Evolutionary conservation across 2,888 invertebrate species (phyloP).

Genomic region (Congeria kusceri): DNA sequence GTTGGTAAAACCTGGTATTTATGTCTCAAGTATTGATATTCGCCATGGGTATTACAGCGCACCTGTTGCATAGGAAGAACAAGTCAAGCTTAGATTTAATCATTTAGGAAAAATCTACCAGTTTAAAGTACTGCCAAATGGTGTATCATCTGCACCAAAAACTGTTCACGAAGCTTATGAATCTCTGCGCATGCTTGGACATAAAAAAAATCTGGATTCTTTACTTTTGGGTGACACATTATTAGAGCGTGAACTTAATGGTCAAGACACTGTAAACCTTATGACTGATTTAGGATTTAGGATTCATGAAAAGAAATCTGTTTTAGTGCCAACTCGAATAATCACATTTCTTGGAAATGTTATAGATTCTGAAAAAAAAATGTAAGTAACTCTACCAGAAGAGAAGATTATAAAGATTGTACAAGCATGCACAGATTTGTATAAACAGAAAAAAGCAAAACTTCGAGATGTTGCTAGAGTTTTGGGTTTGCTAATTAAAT

Average conservation of each 20-base stretch:
- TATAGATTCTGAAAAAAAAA: slow-evolving; percentile 20
- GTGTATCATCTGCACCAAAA: slow-evolving; percentile 47
- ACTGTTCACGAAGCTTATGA: slow-evolving; percentile 29
- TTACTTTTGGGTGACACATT: too few species aligned
- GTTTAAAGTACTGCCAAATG: slow-evolving; percentile 58
- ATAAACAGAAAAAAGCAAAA: slow-evolving; percentile 2
- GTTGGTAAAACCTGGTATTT: slow-evolving; percentile 37
- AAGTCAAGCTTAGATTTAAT: slow-evolving; percentile 52
- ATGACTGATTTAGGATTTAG: too few species aligned
- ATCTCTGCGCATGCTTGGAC: slow-evolving; percentile 43
- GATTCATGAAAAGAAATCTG: too few species aligned
- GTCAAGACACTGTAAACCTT: too few species aligned
- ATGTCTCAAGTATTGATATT: slow-evolving; percentile 47
- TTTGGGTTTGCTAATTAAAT: slow-evolving; percentile 9
- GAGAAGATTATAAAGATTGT: slow-evolving; percentile 1
- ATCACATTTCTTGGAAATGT: slow-evolving; percentile 31
- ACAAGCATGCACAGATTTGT: slow-evolving; percentile 7
- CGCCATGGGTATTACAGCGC: slow-evolving; percentile 59
- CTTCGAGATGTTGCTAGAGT: slow-evolving; percentile 17
- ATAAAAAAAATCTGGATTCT: too few species aligned
- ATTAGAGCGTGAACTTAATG: too few species aligned
- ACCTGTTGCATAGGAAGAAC: slow-evolving; percentile 40
- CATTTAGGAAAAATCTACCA: slow-evolving; percentile 54
- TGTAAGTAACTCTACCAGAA: slow-evolving; percentile 3
- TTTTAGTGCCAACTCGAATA: slow-evolving; percentile 6